phyloP scores from a whole-genome alignment of 2,888 invertebrate genomes.

The Mimas tiliae region DNA sequence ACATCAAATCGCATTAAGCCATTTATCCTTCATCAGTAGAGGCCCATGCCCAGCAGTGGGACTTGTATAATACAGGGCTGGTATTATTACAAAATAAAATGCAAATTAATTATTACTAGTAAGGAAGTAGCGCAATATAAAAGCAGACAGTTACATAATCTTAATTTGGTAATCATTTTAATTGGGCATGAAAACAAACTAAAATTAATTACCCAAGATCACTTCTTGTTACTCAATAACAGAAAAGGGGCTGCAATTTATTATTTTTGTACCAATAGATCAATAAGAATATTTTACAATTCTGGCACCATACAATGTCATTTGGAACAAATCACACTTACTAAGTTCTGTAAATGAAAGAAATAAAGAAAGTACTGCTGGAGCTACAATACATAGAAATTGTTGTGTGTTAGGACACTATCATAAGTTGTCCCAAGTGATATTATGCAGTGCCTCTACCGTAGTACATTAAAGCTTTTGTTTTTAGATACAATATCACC shows the following conservation, averaged over 20 bases:
- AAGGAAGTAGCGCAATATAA: neutral
- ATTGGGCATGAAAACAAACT: constrained; percentile 15
- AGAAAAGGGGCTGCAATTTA: neutral
- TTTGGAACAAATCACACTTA: too few species aligned
- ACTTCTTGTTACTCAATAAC: constrained; percentile 6
- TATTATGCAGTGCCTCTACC: neutral
- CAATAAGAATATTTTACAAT: neutral
- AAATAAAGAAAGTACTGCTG: too few species aligned
- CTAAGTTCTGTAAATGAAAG: too few species aligned
- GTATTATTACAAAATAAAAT: neutral
- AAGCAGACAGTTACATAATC: constrained; percentile 15
- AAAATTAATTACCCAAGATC: neutral
- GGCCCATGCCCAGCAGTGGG: too few species aligned
- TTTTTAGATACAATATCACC: too few species aligned
- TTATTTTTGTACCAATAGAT: neutral
- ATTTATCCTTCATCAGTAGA: too few species aligned
- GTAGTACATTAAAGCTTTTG: too few species aligned
- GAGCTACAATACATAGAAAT: too few species aligned
- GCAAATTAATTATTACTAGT: neutral
- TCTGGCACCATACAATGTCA: too few species aligned
- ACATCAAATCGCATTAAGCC: too few species aligned
- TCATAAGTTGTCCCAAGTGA: neutral
- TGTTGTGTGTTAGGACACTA: too few species aligned
- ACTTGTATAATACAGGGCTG: neutral
- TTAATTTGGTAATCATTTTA: constrained; percentile 16